A percentile compares a stretch with the other conserved stretches of the same genome.
Evolutionary conservation across 1,140 invertebrate species (phyloP).

Genomic region (Vollenhovia emeryi): DNA sequence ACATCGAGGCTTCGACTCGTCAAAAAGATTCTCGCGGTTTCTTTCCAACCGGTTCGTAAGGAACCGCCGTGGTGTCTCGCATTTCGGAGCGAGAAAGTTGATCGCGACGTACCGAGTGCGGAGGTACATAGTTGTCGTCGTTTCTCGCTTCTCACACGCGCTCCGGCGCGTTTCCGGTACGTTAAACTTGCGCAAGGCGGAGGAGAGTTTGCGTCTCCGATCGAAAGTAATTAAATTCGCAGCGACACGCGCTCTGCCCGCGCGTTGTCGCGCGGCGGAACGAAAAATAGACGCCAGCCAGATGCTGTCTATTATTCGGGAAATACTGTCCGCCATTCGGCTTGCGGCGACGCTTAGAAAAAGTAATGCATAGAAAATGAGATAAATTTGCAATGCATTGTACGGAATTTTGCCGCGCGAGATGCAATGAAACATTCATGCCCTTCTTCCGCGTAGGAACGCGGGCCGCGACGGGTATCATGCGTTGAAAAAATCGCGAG

Average conservation of each 20-base stretch:
- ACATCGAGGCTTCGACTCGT: background rate
- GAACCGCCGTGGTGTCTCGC: background rate
- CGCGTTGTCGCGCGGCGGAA: background rate
- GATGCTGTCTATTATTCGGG: constrained; percentile 52
- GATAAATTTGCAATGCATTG: constrained; percentile 62
- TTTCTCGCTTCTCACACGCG: constrained; percentile 12
- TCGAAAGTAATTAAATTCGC: constrained; percentile 60
- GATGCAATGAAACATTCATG: constrained; percentile 60
- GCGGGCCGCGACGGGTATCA: constrained; percentile 16
- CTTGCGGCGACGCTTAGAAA: constrained; percentile 53
- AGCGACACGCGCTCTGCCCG: background rate
- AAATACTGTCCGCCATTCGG: constrained; percentile 45
- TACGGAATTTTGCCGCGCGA: constrained; percentile 53
- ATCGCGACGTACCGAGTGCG: constrained; percentile 8
- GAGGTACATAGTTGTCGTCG: background rate
- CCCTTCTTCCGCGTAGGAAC: constrained; percentile 21
- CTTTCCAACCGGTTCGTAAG: constrained; percentile 23
- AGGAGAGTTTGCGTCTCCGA: background rate
- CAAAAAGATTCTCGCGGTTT: constrained; percentile 7
- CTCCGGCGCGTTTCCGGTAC: constrained; percentile 2
- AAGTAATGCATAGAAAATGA: constrained; percentile 62
- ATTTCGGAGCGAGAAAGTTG: constrained; percentile 26
- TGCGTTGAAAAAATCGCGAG: constrained; percentile 38
- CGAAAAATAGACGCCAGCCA: constrained; percentile 35
- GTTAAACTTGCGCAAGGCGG: constrained; percentile 28